Conservation (phyloP, 1,140 invertebrate genomes). For the Drosophila triauraria region DNA sequence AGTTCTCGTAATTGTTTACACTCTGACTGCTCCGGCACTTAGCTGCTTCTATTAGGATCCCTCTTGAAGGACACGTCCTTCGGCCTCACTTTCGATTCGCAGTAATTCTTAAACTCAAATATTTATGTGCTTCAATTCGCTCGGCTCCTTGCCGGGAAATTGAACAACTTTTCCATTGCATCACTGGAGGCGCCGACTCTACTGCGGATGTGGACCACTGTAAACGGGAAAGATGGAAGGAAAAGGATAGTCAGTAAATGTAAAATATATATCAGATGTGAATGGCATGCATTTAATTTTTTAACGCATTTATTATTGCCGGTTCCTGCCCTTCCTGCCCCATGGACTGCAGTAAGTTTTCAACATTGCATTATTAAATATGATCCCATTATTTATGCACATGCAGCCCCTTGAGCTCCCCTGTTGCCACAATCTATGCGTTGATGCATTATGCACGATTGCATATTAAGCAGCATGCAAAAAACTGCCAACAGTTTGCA, state of each 20-base stretch:
- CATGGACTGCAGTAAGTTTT: conserved; percentile 27
- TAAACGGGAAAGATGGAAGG: conserved; percentile 10
- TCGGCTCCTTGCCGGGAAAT: conserved; percentile 47
- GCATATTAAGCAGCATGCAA: conserved; percentile 15
- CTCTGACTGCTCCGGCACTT: conserved; percentile 17
- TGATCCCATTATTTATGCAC: conserved; percentile 70
- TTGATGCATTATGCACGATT: conserved; percentile 40
- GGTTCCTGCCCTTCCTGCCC: not conserved
- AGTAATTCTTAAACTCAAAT: conserved; percentile 60
- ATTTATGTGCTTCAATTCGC: conserved; percentile 65
- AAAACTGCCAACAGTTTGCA: conserved; percentile 31
- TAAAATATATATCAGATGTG: conserved; percentile 33
- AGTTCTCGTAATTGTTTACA: conserved; percentile 11
- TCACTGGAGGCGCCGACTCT: conserved; percentile 28
- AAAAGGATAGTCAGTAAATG: conserved; percentile 20
- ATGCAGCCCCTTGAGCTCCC: conserved; percentile 23
- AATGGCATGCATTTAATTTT: conserved; percentile 59
- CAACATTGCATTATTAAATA: conserved; percentile 69
- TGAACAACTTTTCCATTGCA: conserved; percentile 56
- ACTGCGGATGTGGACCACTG: conserved; percentile 40
- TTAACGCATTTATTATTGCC: conserved; percentile 47
- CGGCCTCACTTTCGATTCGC: conserved; percentile 58
- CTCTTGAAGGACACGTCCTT: not conserved
- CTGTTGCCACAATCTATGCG: conserved; percentile 1
- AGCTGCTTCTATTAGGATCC: conserved; percentile 7